Evolutionary conservation across 2,113 vertebrate species (phyloP), one percentile per base, ranked within the genome.

Genomic region (Oxyura jamaicensis): DNA sequence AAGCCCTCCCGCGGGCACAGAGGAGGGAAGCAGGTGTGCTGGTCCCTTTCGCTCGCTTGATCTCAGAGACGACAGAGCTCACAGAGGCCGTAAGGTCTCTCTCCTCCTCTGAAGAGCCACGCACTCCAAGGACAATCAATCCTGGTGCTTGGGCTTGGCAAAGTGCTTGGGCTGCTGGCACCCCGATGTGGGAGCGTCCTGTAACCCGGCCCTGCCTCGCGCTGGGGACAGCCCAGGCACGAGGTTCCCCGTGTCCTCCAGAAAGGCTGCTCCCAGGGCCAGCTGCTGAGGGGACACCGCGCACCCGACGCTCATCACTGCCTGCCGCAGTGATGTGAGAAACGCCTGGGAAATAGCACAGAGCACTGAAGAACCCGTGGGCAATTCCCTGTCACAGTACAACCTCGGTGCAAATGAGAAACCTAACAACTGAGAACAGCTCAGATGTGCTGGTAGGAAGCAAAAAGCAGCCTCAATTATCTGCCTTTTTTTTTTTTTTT

Each of bases 361-460:
- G 72, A 96, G 77, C 79, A 71, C 92, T 68, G 77, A 94, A 85
- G 42, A 94, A 75, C 94, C 97, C 73, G 36, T 76, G 88, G 95
- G 96, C 93, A 96, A 93, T 85, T 87, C 83, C 71, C 94, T 95
- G 89, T 96, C 94, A 94, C 79, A 90, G 91, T 35, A 73, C 73
- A 97, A 92, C 89, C 86, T 91, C 4, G 5, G 82, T 67, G 89
- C 90, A 92, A 95, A 96, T 82, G 84, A 91, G 94, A 96, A 97
- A 94, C 68, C 80, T 86, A 95, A 93, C 91, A 93, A 91, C 72
- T 84, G 85, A 91, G 88, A 96, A 83, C 95, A 95, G 96, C 94
- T 97, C 92, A 74, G 92, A 90, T 50, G 81, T 86, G 62, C 55
- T 33, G 56, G 76, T 39, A 79, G 58, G 74, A 95, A 94, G 91